Conservation (phyloP, 2,797 vertebrate species). For the Myotis pilosus region DNA sequence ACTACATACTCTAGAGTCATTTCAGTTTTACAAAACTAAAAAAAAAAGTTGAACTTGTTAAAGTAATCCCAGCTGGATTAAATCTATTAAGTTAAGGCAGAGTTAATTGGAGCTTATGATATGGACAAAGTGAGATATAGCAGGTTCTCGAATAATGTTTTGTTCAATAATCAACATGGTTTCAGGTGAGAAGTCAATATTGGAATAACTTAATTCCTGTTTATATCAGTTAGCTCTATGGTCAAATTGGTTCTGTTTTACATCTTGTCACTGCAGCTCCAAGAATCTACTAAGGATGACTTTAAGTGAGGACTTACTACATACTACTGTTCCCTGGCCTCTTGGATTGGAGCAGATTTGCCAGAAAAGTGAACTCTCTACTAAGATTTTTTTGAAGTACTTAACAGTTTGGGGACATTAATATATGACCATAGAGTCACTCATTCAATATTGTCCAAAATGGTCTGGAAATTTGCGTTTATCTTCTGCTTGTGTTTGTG, state of each 20-base stretch:
- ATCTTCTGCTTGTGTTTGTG: neutral
- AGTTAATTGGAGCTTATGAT: neutral
- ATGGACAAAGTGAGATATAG: neutral
- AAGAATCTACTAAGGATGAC: neutral
- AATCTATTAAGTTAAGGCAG: neutral
- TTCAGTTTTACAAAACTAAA: neutral
- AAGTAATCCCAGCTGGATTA: slow-evolving; percentile 1
- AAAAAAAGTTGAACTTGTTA: neutral
- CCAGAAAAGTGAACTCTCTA: neutral
- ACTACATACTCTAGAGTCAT: neutral
- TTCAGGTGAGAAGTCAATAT: neutral
- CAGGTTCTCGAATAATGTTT: neutral
- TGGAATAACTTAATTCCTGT: neutral
- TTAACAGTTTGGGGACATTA: neutral
- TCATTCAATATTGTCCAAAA: slow-evolving; percentile 2
- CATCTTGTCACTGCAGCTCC: neutral
- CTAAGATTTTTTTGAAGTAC: neutral
- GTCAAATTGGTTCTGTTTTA: neutral
- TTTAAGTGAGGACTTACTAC: neutral
- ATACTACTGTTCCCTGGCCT: neutral
- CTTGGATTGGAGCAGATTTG: neutral
- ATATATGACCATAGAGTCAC: neutral
- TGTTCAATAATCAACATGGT: neutral
- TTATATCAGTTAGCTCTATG: neutral
- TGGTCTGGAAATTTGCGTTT: neutral